Base-by-base conservation (phyloP, 2,113 vertebrate genomes). In the Erythrocercus mccallii region DNA sequence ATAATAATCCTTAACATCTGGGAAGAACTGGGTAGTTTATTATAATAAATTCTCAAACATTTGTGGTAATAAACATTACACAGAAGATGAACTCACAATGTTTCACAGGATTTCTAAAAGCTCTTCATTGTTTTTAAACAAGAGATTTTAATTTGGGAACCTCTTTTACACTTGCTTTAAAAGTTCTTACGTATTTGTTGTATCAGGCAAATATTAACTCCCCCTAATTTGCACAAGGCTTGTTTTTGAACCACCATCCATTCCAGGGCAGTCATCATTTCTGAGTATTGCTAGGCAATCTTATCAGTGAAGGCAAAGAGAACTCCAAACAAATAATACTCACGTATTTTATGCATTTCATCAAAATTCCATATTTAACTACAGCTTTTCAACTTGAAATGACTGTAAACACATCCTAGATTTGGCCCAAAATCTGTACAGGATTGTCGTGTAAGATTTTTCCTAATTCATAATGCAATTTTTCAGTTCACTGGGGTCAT, bases 1-100 rank as follows among this genome's bases (percentile, higher is more conserved):
- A 84, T 90, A 91, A 94, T 83, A 93, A 94, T 90, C 68, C 64
- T 51, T 51, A 85, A 90, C 81, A 94, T 93, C 66, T 93, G 85
- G 50, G 66, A 87, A 92, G 65, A 92, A 81, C 48, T 48, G n/a
- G 27, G 57, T 79, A 69, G 62, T 90, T 94, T 82, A 85, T 76
- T 89, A 61, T 60, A 88, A 78, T 37, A 86, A 28, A 76, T 90
- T 90, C 60, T 73, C 84, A 88, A 91, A 69, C 50, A 48, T 51
- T 94, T 85, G 38, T 50, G 62, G 73, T 42, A 85, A 90, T 76
- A 91, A 95, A 80, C 28, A 30, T 51, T 58, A 83, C 47, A 50
- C 16, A 40, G 90, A 88, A 76, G 68, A 86, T 45, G 81, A 95
- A 93, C 71, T 56, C 53, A 58, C 20, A 65, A 20, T 5, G 68